These are phyloP conservation scores for Gymnocheta viridis DNA, from an alignment of 2,888 invertebrate genomes.

Conservation along the genomic window DNA sequence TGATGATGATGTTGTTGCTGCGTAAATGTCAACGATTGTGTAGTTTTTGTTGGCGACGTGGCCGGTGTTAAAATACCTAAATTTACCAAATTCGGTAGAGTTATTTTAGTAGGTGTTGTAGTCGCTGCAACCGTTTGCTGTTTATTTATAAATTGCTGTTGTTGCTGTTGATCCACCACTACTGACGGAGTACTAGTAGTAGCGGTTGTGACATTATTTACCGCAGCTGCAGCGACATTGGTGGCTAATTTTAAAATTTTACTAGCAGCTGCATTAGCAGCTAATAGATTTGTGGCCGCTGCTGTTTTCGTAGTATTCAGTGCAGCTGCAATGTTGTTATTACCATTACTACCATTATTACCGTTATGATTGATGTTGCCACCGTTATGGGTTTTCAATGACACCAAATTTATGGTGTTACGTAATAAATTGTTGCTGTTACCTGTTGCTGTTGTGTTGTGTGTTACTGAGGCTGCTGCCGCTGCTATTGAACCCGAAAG, in stretches of 20 bases:
- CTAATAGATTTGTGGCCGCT: constrained; percentile 79
- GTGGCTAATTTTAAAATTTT: constrained; percentile 81
- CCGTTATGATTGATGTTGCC: constrained; percentile 52
- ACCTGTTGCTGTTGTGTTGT: constrained; percentile 76
- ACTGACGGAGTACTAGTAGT: constrained; percentile 34
- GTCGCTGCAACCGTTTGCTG: constrained; percentile 60
- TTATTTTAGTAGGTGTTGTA: constrained; percentile 78
- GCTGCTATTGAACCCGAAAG: constrained; percentile 69
- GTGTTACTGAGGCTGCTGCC: constrained; percentile 68
- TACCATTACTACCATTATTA: constrained; percentile 45
- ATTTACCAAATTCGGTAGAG: constrained; percentile 82
- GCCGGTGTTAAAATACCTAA: constrained; percentile 83
- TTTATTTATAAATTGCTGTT: constrained; percentile 65
- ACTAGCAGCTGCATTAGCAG: constrained; percentile 81
- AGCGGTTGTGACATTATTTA: constrained; percentile 44
- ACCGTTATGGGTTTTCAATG: constrained; percentile 69
- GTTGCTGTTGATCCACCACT: constrained; percentile 75
- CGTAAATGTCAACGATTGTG: constrained; percentile 79
- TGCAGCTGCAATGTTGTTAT: constrained; percentile 62
- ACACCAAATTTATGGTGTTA: constrained; percentile 81
- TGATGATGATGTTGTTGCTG: constrained; percentile 75
- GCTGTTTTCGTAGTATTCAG: constrained; percentile 71
- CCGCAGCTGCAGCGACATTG: constrained; percentile 78
- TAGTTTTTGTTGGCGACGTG: constrained; percentile 83
- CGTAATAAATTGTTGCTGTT: constrained; percentile 81